Conservation (phyloP, 2,888 invertebrate genomes). For the Chymomyza caudatula region DNA sequence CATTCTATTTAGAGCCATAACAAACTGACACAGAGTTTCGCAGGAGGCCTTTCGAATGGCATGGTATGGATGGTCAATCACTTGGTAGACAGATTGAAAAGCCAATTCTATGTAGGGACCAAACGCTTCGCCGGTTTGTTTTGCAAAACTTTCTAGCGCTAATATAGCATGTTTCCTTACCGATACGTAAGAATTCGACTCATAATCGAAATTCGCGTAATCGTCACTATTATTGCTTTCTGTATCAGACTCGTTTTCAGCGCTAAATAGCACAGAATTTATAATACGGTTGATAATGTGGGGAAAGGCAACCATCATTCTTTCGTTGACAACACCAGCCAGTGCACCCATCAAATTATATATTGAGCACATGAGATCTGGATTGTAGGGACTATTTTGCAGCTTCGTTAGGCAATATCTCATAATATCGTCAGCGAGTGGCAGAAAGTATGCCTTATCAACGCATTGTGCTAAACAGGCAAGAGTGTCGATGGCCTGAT, state of each 20-base stretch:
- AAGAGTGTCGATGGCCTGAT: constrained; percentile 85
- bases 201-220: constrained; percentile 80
- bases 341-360: constrained; percentile 86
- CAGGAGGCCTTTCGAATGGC: constrained; percentile 84
- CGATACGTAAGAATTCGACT: constrained; percentile 87
- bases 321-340: constrained; percentile 84
- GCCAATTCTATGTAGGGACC: constrained; percentile 84
- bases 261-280: constrained; percentile 83
- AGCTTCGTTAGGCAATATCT: constrained; percentile 83
- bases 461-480: constrained; percentile 85
- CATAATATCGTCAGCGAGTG: constrained; percentile 84
- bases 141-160: constrained; percentile 85
- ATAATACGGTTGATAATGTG: constrained; percentile 84
- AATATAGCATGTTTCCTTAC: constrained; percentile 89
- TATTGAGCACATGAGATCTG: constrained; percentile 84
- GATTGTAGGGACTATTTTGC: constrained; percentile 82
- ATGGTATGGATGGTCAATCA: constrained; percentile 85
- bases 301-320: constrained; percentile 82
- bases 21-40: constrained; percentile 83
- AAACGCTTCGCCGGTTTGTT: constrained; percentile 83
- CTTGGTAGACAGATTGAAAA: constrained; percentile 84
- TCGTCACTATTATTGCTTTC: constrained; percentile 75
- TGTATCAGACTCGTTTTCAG: constrained; percentile 78
- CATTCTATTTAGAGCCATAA: constrained; percentile 81
- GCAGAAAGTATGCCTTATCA: constrained; percentile 84